These are phyloP conservation scores for Heliconius eleuchia DNA, from an alignment of 1,140 invertebrate species.

Conservation along the genomic window DNA sequence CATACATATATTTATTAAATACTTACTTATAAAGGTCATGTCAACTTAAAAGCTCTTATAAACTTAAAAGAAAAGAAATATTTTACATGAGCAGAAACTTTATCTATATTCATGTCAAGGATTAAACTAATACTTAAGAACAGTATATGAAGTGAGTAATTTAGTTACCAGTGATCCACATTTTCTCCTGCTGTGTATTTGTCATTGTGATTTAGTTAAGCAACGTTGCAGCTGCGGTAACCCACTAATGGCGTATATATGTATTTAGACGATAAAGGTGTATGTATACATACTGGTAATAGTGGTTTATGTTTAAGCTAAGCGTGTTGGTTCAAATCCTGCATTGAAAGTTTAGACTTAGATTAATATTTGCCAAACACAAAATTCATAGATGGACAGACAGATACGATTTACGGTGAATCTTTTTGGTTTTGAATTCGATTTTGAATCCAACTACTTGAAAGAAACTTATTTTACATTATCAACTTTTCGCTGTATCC, in stretches of 20 bases:
- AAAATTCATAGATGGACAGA: too few relatives aligned
- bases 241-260: not conserved
- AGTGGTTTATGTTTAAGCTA: not conserved
- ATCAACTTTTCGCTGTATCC: too few relatives aligned
- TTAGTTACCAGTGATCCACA: not conserved
- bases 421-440: too few relatives aligned
- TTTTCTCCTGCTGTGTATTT: slow-evolving; percentile 3
- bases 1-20: too few relatives aligned
- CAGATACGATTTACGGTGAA: too few relatives aligned
- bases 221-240: not conserved
- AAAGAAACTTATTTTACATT: too few relatives aligned
- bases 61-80: not conserved
- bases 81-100: not conserved
- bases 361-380: too few relatives aligned
- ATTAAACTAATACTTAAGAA: slow-evolving; percentile 9
- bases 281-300: not conserved
- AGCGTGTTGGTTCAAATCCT: too few relatives aligned
- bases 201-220: slow-evolving; percentile 4
- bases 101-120: not conserved
- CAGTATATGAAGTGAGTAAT: not conserved
- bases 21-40: too few relatives aligned
- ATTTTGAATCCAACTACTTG: too few relatives aligned
- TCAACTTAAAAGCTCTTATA: too few relatives aligned
- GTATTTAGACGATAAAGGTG: not conserved
- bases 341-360: too few relatives aligned